A percentile compares a stretch with the other conserved stretches of the same genome.
Conservation (phyloP, 2,888 invertebrate species). For the Malthinus seriepunctatus region DNA sequence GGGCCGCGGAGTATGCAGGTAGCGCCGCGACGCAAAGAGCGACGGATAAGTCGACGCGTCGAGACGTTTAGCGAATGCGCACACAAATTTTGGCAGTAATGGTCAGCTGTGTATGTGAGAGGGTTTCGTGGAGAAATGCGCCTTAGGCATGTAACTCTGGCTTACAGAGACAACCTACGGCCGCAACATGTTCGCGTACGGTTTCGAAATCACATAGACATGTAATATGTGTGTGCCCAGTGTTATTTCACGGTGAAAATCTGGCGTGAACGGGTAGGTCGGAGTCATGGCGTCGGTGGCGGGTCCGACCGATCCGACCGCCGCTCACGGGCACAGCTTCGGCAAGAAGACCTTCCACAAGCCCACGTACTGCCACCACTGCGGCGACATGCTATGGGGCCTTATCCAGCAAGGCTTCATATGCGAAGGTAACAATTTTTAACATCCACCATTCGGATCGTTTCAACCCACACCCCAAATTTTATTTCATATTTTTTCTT, state of each 20-base stretch:
- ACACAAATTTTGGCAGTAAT: constrained; percentile 48
- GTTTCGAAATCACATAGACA: constrained; percentile 64
- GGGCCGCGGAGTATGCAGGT: constrained; percentile 37
- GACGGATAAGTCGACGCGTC: constrained; percentile 43
- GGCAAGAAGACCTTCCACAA: constrained; percentile 99
- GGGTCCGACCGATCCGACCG: constrained; percentile 59
- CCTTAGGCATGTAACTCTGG: constrained; percentile 53
- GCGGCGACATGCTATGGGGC: constrained; percentile 99
- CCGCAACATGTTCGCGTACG: constrained; percentile 62
- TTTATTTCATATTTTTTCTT: not conserved
- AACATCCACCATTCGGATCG: not conserved
- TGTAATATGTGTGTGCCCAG: constrained; percentile 57
- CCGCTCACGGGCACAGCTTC: constrained; percentile 92
- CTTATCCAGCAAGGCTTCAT: constrained; percentile 99
- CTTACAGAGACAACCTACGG: constrained; percentile 51
- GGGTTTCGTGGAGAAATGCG: constrained; percentile 49
- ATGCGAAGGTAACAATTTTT: constrained; percentile 88
- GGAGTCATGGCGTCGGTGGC: constrained; percentile 63
- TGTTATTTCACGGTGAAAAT: constrained; percentile 62
- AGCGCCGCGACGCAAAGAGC: constrained; percentile 41
- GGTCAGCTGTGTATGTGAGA: constrained; percentile 50
- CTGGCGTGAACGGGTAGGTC: constrained; percentile 65
- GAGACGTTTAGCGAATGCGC: constrained; percentile 45
- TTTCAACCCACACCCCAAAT: constrained; percentile 11
- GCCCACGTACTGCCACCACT: constrained; percentile 99